Percentiles rank a stretch among this genome's conserved stretches.
phyloP scores from a whole-genome alignment of 2,888 invertebrate genomes.

The Spisula solida region DNA sequence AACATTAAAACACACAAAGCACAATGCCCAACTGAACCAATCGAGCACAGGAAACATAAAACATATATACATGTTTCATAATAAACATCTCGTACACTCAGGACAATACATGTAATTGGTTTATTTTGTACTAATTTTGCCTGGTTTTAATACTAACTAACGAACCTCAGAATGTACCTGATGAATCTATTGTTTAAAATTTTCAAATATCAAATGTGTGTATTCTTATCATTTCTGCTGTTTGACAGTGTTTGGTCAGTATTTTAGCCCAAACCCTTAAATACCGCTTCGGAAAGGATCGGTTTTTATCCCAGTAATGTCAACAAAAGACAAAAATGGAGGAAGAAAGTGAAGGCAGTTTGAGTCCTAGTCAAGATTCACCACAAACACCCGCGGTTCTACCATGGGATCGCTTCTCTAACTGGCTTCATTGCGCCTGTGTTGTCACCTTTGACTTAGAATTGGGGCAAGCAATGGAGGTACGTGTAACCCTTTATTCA shows the following conservation, averaged over 20 bases:
- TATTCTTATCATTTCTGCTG: no score
- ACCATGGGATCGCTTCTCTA: slow-evolving; percentile 90
- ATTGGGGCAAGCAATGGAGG: slow-evolving; percentile 99
- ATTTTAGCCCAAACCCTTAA: slow-evolving; percentile 38
- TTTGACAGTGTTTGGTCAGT: background rate
- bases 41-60: no score
- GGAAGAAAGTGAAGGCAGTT: slow-evolving; percentile 67
- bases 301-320: slow-evolving; percentile 35
- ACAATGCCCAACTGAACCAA: no score
- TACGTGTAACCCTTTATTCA: slow-evolving; percentile 83
- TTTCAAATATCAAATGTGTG: no score
- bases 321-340: slow-evolving; percentile 71
- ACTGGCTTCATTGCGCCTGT: slow-evolving; percentile 99
- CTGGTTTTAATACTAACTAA: no score
- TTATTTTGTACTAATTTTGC: no score
- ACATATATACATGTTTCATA: no score
- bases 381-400: slow-evolving; percentile 82
- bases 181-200: no score
- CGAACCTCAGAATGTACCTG: no score
- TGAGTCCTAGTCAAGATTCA: slow-evolving; percentile 59
- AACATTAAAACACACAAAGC: no score
- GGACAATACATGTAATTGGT: no score
- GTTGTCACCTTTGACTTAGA: slow-evolving; percentile 99
- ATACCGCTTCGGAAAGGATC: slow-evolving; percentile 35
- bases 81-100: no score